Evolutionary conservation across 1,140 invertebrate species (phyloP), one percentile per base, ranked within the genome.

Genomic region (Acromyrmex charruanus): DNA sequence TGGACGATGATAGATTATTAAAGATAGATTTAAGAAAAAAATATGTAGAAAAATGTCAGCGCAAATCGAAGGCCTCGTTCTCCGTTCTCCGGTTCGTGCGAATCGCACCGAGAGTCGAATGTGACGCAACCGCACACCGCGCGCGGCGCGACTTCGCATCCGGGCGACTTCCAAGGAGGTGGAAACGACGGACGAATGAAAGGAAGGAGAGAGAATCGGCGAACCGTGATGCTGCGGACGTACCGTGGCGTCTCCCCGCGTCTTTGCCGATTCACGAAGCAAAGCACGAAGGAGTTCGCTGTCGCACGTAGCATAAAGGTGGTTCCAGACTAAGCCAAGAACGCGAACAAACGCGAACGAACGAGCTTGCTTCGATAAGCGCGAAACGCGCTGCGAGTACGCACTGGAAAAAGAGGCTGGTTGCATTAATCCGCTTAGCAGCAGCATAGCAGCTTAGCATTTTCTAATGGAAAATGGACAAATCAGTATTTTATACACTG

Each of bases 81-180:
- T 69, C 55, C 58, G 53, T 51, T 71, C 39, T 44, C 44, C 58
- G 82, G 16, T 53, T 31, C 35, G 55, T 31, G 61, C 63, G 75
- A 71, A 69, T 74, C 49, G 85, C 72, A 81, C 72, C 90, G 92
- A 90, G 89, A 44, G 44, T 93, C 81, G 90, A 89, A 81, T 88
- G 88, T 94, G 93, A 94, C 92, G 93, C 92, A 94, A 94, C 25
- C 55, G 65, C 65, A 66, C 63, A 10, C 39, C 66, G 44, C 49
- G 49, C 28, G 77, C 77, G 44, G 39, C 63, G 68, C 61, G 80
- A 25, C 25, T 25, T 25, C 25, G 25, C 86, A 93, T 94, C 93
- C 92, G 92, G 91, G 88, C 91, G 88, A 85, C 58, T 88, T 88
- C 77, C 81, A 59, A 39, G 89, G 89, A 90, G 88, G 81, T 90